These are phyloP conservation scores for Prosopocoilus inquinatus DNA, from an alignment of 2,888 invertebrate species.

Conservation along the genomic window DNA sequence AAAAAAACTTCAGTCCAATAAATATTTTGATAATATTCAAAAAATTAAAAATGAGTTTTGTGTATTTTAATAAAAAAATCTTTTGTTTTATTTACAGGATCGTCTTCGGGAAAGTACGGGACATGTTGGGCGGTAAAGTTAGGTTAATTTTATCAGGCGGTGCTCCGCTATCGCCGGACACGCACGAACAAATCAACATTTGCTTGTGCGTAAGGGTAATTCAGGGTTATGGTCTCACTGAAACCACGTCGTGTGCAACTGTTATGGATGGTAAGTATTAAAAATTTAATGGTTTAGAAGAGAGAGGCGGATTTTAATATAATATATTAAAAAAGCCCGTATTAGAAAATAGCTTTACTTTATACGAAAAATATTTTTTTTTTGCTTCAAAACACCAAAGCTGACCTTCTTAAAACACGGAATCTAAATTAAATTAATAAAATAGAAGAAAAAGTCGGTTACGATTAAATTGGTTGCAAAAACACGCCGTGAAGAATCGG, in stretches of 20 bases:
- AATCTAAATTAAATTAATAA: too few species aligned
- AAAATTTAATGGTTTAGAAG: too few species aligned
- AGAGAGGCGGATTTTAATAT: too few species aligned
- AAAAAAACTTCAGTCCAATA: too few species aligned
- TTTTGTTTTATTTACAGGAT: slow-evolving; percentile 49
- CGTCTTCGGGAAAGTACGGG: slow-evolving; percentile 55
- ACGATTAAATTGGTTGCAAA: too few species aligned
- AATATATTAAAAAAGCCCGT: too few species aligned
- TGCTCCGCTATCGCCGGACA: slow-evolving; percentile 93
- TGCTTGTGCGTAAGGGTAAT: slow-evolving; percentile 88
- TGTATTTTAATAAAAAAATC: background rate
- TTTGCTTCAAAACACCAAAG: too few species aligned
- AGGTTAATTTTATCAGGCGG: slow-evolving; percentile 90
- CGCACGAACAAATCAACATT: slow-evolving; percentile 89
- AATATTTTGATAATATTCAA: background rate
- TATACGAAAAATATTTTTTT: too few species aligned
- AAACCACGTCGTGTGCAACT: slow-evolving; percentile 92
- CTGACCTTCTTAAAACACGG: too few species aligned
- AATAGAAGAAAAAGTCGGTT: too few species aligned
- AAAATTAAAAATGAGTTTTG: background rate
- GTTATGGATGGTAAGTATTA: slow-evolving; percentile 70
- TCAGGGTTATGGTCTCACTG: slow-evolving; percentile 96
- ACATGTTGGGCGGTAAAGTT: slow-evolving; percentile 83
- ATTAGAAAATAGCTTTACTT: too few species aligned
- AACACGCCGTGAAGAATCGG: too few species aligned